Conservation (phyloP, 2,888 invertebrate species). For the Philereme vetulata region DNA sequence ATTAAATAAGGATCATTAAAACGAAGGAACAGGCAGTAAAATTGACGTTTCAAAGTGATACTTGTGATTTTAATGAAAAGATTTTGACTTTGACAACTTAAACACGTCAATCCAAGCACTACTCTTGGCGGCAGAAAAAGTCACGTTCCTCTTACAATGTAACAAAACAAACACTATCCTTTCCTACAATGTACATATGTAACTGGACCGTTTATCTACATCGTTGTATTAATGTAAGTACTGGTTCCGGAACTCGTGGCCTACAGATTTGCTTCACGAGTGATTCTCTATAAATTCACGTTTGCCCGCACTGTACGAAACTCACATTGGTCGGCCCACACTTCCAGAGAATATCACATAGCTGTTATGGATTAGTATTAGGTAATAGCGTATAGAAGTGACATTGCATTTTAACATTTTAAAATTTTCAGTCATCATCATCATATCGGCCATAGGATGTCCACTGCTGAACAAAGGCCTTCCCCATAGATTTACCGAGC, state of each 20-base stretch:
- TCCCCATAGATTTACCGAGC: too few relatives aligned
- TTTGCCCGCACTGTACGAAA: conserved; percentile 17
- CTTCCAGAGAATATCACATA: conserved; percentile 1
- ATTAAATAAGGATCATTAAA: too few relatives aligned
- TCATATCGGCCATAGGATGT: too few relatives aligned
- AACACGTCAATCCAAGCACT: too few relatives aligned
- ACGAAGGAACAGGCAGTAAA: too few relatives aligned
- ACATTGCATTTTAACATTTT: neutral
- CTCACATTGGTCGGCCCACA: conserved; percentile 6
- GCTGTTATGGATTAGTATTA: neutral
- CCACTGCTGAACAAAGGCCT: too few relatives aligned
- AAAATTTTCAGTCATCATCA: too few relatives aligned
- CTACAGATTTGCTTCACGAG: conserved; percentile 7
- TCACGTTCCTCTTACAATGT: neutral
- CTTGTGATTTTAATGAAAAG: too few relatives aligned
- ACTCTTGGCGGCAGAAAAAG: too few relatives aligned
- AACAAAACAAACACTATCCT: neutral
- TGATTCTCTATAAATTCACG: conserved; percentile 16
- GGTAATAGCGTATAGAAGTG: conserved; percentile 8
- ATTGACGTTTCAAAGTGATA: too few relatives aligned
- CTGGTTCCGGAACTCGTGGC: conserved; percentile 9
- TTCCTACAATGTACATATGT: conserved; percentile 14
- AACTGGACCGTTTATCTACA: neutral
- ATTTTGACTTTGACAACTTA: too few relatives aligned
- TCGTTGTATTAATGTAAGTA: too few relatives aligned